Evolutionary conservation across 2,888 invertebrate genomes (phyloP).

Genomic region (Cheiracanthium punctorium): DNA sequence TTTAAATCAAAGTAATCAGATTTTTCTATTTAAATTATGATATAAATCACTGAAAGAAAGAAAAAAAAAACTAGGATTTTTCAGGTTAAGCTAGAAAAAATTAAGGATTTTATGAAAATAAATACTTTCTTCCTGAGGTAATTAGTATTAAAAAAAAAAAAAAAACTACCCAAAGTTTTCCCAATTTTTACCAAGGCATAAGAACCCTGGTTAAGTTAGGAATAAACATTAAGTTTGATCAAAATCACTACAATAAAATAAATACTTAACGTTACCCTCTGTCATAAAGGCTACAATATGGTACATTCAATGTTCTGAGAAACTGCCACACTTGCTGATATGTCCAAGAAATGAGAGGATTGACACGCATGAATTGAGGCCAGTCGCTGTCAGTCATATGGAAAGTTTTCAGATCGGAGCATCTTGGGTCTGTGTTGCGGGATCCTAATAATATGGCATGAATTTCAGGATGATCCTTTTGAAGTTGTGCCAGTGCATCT

Average conservation of each 20-base stretch:
- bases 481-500: constrained; percentile 81
- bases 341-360: constrained; percentile 93
- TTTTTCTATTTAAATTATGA: no score
- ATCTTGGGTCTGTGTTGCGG: constrained; percentile 89
- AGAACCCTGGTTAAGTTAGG: no score
- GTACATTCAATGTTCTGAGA: constrained; percentile 84
- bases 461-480: constrained; percentile 80
- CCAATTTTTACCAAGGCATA: neutral
- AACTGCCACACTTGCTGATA: constrained; percentile 95
- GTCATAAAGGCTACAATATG: constrained; percentile 94
- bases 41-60: no score
- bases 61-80: no score
- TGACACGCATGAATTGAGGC: constrained; percentile 92
- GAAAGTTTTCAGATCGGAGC: constrained; percentile 82
- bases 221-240: neutral
- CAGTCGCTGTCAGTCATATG: constrained; percentile 89
- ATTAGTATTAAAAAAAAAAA: no score
- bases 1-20: no score
- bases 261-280: constrained; percentile 81
- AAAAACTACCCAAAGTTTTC: no score
- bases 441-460: constrained; percentile 95
- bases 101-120: no score
- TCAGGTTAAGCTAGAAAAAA: no score
- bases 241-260: neutral
- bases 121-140: no score